Conservation (phyloP, 2,888 invertebrate species). For the Caenorhabditis macrosperma region DNA sequence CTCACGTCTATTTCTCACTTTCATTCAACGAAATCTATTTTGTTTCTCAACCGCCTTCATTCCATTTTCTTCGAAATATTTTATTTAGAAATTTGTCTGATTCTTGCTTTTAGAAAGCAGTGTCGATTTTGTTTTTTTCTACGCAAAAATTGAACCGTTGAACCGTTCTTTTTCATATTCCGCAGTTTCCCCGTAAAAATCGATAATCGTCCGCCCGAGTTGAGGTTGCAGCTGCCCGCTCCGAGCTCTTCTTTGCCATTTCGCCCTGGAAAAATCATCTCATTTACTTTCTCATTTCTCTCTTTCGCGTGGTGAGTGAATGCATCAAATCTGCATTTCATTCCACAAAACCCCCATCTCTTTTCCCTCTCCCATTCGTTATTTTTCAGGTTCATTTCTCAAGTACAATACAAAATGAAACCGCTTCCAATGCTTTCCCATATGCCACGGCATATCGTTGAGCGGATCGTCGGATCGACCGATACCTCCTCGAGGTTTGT, state of each 20-base stretch:
- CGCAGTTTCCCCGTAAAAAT: not conserved
- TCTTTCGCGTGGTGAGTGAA: not conserved
- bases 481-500: too few relatives aligned
- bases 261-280: not conserved
- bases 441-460: too few relatives aligned
- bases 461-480: too few relatives aligned
- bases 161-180: not conserved
- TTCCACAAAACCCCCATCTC: not conserved
- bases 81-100: constrained; percentile 40
- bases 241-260: not conserved
- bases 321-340: not conserved
- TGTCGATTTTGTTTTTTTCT: not conserved
- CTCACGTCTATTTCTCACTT: too few relatives aligned
- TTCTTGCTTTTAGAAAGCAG: constrained; percentile 30
- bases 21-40: too few relatives aligned
- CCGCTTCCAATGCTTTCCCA: too few relatives aligned
- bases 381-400: constrained; percentile 42
- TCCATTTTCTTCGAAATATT: not conserved
- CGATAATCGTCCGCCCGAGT: too few relatives aligned
- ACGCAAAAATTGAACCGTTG: too few relatives aligned
- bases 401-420: too few relatives aligned
- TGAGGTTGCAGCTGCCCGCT: not conserved
- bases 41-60: constrained; percentile 15
- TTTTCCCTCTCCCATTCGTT: constrained; percentile 2
- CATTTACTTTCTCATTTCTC: not conserved